Evolutionary conservation across 2,797 vertebrate species (phyloP).

Genomic region (Champsocephalus gunnari): DNA sequence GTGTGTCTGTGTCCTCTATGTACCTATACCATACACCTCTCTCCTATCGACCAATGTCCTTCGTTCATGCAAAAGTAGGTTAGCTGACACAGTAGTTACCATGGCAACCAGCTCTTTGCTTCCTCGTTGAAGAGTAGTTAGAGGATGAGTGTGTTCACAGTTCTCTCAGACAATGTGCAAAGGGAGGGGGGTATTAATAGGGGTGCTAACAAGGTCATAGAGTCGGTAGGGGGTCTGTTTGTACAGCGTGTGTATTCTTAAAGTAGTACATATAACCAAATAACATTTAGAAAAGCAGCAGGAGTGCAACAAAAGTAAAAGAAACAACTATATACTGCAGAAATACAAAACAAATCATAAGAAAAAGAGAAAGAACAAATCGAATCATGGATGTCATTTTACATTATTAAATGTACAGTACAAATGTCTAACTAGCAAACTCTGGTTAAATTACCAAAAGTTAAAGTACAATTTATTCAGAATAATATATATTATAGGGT

Average conservation of each 20-base stretch:
- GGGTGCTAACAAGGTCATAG: constrained; percentile 51
- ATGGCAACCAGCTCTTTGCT: constrained; percentile 80
- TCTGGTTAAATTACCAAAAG: no score
- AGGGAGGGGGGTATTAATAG: constrained; percentile 16
- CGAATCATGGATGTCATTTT: no score
- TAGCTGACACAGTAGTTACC: constrained; percentile 82
- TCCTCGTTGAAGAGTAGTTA: constrained; percentile 66
- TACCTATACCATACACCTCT: constrained; percentile 63
- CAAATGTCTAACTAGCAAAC: no score
- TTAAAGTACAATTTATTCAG: no score
- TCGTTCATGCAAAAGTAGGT: constrained; percentile 77
- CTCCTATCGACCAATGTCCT: constrained; percentile 70
- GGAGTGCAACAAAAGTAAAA: no score
- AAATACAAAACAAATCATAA: no score
- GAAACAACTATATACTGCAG: no score
- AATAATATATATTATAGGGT: no score
- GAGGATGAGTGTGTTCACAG: constrained; percentile 45
- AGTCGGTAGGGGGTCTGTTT: constrained; percentile 20
- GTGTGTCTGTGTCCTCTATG: neutral
- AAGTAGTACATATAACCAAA: no score
- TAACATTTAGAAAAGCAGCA: no score
- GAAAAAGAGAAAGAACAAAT: no score
- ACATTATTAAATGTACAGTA: no score
- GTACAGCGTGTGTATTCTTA: neutral
- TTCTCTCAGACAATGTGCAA: constrained; percentile 40